Evolutionary conservation across 2,888 invertebrate species (phyloP).

Genomic region (Stegana nigrithorax): DNA sequence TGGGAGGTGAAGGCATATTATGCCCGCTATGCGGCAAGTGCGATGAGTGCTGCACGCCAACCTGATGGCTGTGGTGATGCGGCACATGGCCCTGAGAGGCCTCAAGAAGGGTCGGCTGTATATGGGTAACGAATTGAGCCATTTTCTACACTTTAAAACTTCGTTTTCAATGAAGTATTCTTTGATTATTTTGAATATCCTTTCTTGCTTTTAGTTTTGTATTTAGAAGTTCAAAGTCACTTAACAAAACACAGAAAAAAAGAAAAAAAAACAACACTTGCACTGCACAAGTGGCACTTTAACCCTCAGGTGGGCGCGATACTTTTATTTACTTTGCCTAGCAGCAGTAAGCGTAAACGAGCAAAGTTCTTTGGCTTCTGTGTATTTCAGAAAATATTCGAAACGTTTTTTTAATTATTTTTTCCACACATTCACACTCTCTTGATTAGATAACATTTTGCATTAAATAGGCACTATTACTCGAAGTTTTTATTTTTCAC

Average conservation of each 20-base stretch:
- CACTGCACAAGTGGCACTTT: background rate
- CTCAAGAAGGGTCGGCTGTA: slow-evolving; percentile 73
- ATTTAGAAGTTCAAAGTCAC: background rate
- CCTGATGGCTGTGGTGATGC: slow-evolving; percentile 70
- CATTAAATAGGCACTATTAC: slow-evolving; percentile 1
- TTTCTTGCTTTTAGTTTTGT: background rate
- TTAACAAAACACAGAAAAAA: background rate
- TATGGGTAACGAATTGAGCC: slow-evolving; percentile 74
- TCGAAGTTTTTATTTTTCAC: background rate
- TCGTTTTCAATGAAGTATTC: slow-evolving; percentile 30
- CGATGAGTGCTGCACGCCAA: slow-evolving; percentile 67
- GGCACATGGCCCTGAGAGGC: slow-evolving; percentile 72
- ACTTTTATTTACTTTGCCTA: background rate
- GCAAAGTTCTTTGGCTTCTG: background rate
- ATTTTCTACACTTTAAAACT: too few species aligned
- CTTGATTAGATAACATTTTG: slow-evolving; percentile 31
- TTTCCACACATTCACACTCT: background rate
- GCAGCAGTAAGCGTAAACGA: too few species aligned
- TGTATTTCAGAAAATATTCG: background rate
- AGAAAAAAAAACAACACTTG: slow-evolving; percentile 1
- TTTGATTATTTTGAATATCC: background rate
- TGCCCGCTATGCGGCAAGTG: slow-evolving; percentile 69
- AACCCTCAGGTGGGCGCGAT: slow-evolving; percentile 4
- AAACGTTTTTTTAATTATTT: slow-evolving; percentile 5
- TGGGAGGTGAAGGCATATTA: slow-evolving; percentile 68